Percentiles rank a stretch among this genome's conserved stretches.
phyloP scores from a whole-genome alignment of 1,140 invertebrate genomes.

The Hyphantria cunea region DNA sequence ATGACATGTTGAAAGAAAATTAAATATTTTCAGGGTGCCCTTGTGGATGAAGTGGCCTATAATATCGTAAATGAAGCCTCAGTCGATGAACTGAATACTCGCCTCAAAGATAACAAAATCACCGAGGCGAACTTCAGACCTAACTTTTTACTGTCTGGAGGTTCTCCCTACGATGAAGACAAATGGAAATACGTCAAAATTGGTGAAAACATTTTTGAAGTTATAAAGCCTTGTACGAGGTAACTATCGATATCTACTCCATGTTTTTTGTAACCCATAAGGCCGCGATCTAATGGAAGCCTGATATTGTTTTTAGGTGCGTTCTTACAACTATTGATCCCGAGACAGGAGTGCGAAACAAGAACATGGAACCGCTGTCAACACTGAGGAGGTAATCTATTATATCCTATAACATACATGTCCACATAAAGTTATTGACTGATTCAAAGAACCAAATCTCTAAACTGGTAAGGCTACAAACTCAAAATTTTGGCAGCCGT shows the following conservation, averaged over 20 bases:
- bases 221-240: conserved; percentile 85
- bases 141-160: conserved; percentile 86
- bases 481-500: not conserved
- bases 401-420: not conserved
- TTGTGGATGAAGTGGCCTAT: conserved; percentile 83
- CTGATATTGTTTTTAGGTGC: conserved; percentile 68
- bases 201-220: conserved; percentile 83
- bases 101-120: conserved; percentile 68
- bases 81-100: conserved; percentile 83
- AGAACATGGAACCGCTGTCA: conserved; percentile 82
- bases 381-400: conserved; percentile 68
- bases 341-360: conserved; percentile 81
- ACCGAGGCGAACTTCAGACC: conserved; percentile 84
- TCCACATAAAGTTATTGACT: not conserved
- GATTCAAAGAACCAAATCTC: not conserved
- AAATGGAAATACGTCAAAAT: conserved; percentile 87
- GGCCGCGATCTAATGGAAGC: not conserved
- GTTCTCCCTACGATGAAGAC: conserved; percentile 85
- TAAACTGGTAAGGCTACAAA: not conserved
- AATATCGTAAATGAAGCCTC: conserved; percentile 85
- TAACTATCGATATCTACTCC: conserved; percentile 33
- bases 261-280: not conserved
- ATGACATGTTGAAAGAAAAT: not conserved
- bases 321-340: conserved; percentile 85
- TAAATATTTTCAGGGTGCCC: conserved; percentile 78